Conservation (phyloP, 2,888 invertebrate genomes). For the Leptopilina syphax region DNA sequence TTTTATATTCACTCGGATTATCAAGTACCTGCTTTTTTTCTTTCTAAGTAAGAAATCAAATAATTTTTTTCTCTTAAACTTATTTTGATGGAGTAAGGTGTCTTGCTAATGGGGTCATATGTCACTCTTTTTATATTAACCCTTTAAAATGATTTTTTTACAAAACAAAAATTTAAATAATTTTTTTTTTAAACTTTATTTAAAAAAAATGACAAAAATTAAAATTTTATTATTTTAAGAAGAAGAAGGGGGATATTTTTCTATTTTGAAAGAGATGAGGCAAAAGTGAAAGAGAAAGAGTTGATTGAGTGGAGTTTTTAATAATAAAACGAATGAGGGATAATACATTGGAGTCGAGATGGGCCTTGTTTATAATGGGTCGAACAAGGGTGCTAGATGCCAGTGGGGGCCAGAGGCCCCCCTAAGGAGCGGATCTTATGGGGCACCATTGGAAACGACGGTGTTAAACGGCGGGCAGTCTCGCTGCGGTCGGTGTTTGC, state of each 20-base stretch:
- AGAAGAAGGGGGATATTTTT: background rate
- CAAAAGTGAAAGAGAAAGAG: constrained; percentile 40
- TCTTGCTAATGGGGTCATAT: no score
- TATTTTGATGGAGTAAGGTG: no score
- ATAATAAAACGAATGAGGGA: constrained; percentile 62
- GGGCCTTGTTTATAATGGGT: constrained; percentile 75
- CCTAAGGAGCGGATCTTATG: constrained; percentile 72
- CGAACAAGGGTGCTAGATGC: constrained; percentile 76
- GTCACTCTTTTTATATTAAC: no score
- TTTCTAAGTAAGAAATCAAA: no score
- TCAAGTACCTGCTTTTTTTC: no score
- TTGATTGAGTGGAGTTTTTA: constrained; percentile 51
- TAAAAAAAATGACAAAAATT: background rate
- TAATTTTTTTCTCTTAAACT: no score
- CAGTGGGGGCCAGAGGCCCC: constrained; percentile 73
- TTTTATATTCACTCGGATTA: no score
- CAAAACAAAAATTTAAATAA: background rate
- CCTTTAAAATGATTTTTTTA: no score
- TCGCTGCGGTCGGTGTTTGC: constrained; percentile 72
- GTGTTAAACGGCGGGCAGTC: constrained; percentile 72
- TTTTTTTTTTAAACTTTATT: no score
- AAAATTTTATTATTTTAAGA: no score
- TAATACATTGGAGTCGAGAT: constrained; percentile 71
- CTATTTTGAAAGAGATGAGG: constrained; percentile 41
- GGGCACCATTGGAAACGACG: constrained; percentile 66